These are phyloP conservation scores for Aricia agestis DNA, from an alignment of 1,140 invertebrate genomes.

Conservation along the genomic window DNA sequence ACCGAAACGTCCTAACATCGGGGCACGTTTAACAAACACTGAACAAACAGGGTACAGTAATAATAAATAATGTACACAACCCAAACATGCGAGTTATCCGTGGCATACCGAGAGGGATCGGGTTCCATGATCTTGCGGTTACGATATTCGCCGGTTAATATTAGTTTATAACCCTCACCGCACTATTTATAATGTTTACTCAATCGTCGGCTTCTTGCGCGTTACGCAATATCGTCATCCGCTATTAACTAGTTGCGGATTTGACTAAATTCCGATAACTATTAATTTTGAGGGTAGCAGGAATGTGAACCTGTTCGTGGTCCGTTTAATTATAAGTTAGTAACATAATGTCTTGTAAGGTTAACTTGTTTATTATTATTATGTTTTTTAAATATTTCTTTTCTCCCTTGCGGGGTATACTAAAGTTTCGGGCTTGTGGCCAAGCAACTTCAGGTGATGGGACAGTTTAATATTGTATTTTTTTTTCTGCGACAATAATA, in stretches of 20 bases:
- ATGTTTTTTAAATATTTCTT: no score
- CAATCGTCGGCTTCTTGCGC: slow-evolving; percentile 35
- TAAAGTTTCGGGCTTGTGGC: no score
- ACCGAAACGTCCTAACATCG: background rate
- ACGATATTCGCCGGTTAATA: slow-evolving; percentile 65
- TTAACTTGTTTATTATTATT: no score
- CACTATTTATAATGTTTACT: slow-evolving; percentile 54
- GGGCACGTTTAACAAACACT: slow-evolving; percentile 49
- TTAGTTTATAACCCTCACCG: slow-evolving; percentile 65
- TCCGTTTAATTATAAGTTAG: no score
- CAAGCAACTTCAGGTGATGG: no score
- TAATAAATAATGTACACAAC: slow-evolving; percentile 68
- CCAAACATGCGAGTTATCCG: slow-evolving; percentile 63
- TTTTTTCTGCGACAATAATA: no score
- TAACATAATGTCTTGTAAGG: no score
- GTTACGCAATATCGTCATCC: slow-evolving; percentile 11
- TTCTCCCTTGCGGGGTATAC: no score
- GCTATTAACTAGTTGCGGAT: background rate
- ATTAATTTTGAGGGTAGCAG: background rate
- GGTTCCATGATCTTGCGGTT: slow-evolving; percentile 71
- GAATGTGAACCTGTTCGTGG: no score
- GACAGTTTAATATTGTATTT: no score
- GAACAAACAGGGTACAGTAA: slow-evolving; percentile 57
- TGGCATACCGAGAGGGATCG: slow-evolving; percentile 53
- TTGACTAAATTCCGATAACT: background rate